Conservation (phyloP, 2,797 vertebrate species). For the Dendrocincla tyrannina region DNA sequence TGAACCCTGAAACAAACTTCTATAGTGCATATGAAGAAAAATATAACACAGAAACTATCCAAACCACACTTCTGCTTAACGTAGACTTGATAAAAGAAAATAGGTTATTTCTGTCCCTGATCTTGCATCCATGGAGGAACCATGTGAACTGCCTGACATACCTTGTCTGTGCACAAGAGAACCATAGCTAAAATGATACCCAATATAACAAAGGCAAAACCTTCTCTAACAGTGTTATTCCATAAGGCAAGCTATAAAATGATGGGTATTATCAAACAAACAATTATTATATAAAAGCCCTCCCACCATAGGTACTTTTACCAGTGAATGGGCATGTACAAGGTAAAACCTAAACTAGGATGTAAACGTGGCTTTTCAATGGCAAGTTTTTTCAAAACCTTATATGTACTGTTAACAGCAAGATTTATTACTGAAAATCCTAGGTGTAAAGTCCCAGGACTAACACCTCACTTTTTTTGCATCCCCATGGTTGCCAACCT, state of each 20-base stretch:
- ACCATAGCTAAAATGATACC: background rate
- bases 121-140: background rate
- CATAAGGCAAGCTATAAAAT: background rate
- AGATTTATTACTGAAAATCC: conserved; percentile 20
- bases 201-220: background rate
- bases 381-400: background rate
- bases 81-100: background rate
- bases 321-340: background rate
- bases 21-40: background rate
- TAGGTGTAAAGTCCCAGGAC: conserved; percentile 55
- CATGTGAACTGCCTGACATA: background rate
- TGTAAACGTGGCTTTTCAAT: background rate
- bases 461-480: conserved; percentile 12
- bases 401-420: background rate
- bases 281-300: fast-evolving
- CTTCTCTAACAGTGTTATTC: background rate
- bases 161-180: background rate
- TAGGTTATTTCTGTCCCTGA: background rate
- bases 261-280: background rate
- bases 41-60: background rate
- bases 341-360: background rate
- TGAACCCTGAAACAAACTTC: background rate
- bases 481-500: background rate
- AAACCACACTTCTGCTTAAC: background rate
- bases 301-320: background rate